Base-by-base conservation (phyloP, 2,113 vertebrate species). In the Xenotilapia caudafasciata region DNA sequence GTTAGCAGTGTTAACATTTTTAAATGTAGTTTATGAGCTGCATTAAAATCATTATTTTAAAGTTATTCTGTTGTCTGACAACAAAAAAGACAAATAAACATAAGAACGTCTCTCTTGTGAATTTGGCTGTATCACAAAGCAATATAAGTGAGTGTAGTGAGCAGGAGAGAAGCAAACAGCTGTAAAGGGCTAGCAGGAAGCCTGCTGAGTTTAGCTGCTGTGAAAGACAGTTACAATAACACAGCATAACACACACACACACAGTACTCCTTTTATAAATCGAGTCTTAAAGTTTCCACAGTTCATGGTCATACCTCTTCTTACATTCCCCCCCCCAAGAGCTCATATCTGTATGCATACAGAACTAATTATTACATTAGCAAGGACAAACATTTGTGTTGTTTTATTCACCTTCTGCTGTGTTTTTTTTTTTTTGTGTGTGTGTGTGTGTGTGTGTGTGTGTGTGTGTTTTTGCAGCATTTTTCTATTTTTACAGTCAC, bases 1-100 rank as follows among this genome's bases (percentile, higher is more conserved):
- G n/a, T 73, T 73, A 45, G 38, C 65, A 42, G n/a, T 73, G 65
- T 73, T 45, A 73, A 15, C 21, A 73, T 73, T 26, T 45, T 73
- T 42, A 42, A 62, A 23, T 42, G n/a, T 70, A 70, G 65, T 70
- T 70, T 42, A 23, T 70, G 35, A 70, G 12, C 65, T 42, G n/a
- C 35, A 9, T 40, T 42, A 70, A 70, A 70, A 70, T 70, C 5
- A 70, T 23, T 70, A 70, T 70, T 70, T 70, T 14, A 70, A 3
- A 40, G n/a, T 70, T 3, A 45, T 70, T 70, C 21, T 26, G 13
- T 15, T 45, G 38, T 42, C 38, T 23, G 21, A 70, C 7, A 42
- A 42, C n/a, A 45, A 42, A 23, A 42, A 23, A 42, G 13, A 45
- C 8, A 70, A 70, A 42, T 70, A 70, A 9, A 26, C 14, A 60